phyloP scores from a whole-genome alignment of 1,140 invertebrate species.

The Macrotrachela quadricornifera region DNA sequence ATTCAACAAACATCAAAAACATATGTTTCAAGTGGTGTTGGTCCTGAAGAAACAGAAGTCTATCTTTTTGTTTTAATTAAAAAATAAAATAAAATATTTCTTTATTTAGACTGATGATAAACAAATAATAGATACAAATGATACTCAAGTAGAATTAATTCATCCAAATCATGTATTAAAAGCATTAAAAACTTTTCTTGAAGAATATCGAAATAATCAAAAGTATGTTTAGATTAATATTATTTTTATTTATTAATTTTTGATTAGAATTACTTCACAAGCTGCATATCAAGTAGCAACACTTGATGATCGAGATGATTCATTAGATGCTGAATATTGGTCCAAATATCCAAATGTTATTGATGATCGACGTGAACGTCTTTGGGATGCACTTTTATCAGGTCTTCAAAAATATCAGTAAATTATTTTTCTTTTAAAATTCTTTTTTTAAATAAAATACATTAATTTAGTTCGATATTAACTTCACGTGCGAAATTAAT shows the following conservation, averaged over 20 bases:
- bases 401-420: constrained; percentile 28
- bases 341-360: constrained; percentile 16
- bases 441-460: not conserved
- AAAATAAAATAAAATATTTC: constrained; percentile 1
- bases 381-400: constrained; percentile 27
- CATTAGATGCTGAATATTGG: constrained; percentile 25
- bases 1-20: not conserved
- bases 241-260: not conserved
- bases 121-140: constrained; percentile 2
- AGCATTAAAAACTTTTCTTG: constrained; percentile 25
- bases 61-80: no score
- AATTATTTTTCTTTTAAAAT: not conserved
- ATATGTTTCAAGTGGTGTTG: not conserved
- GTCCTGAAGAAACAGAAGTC: constrained; percentile 13
- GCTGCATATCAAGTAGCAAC: constrained; percentile 18
- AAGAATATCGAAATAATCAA: constrained; percentile 15
- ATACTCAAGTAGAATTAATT: constrained; percentile 18
- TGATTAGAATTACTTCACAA: not conserved
- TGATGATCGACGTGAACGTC: constrained; percentile 16
- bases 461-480: constrained; percentile 20
- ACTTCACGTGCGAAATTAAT: constrained; percentile 17
- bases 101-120: not conserved
- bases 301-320: constrained; percentile 24
- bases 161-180: constrained; percentile 27
- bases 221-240: constrained; percentile 20